Conservation (phyloP, 2,113 vertebrate genomes). For the Azemiops feae region DNA sequence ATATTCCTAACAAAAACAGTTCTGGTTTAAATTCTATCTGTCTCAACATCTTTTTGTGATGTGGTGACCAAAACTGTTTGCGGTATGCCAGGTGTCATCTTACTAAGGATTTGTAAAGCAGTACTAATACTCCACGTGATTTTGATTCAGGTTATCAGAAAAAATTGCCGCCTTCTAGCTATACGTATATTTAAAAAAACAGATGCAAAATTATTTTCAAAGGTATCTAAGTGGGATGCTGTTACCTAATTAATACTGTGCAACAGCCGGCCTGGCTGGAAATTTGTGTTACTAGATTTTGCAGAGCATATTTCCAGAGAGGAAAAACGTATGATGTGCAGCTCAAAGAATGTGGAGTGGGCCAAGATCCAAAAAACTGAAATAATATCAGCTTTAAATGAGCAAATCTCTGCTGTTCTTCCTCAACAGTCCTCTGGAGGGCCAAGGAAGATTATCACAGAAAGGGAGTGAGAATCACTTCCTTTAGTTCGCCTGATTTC, state of each 20-base stretch:
- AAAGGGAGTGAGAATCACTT: background rate
- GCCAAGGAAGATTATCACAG: background rate
- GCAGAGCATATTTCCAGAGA: background rate
- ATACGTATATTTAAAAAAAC: background rate
- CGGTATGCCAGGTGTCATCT: background rate
- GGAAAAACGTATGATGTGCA: background rate
- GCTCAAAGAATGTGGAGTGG: fast-evolving
- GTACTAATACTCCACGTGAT: background rate
- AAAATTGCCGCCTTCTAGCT: background rate
- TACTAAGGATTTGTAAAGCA: background rate
- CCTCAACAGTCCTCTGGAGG: background rate
- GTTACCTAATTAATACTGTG: background rate
- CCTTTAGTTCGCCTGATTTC: background rate
- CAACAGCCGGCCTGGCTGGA: too few species aligned
- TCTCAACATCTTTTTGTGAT: background rate
- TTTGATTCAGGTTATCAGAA: background rate
- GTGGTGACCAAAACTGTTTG: background rate
- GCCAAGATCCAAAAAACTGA: background rate
- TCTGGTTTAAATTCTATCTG: too few species aligned
- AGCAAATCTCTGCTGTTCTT: background rate
- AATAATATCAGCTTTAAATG: background rate
- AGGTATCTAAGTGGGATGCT: background rate
- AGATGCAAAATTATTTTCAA: background rate
- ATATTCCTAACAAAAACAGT: too few species aligned
- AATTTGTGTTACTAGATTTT: background rate